phyloP scores from a whole-genome alignment of 2,888 invertebrate genomes.

The Neuroscelio doddi region DNA sequence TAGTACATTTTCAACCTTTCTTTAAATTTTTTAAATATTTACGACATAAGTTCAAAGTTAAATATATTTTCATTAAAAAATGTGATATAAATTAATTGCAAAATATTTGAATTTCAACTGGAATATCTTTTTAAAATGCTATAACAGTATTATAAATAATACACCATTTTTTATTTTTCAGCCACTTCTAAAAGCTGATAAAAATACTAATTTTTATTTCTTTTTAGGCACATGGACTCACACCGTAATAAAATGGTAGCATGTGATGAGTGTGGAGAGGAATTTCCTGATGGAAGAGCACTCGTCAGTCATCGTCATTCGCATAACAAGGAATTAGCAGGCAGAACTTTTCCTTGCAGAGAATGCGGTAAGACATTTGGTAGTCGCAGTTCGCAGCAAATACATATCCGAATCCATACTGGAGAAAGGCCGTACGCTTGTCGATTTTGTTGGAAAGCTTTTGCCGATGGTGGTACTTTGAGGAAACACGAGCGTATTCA shows the following conservation, averaged over 20 bases:
- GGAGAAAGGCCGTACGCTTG: constrained; percentile 89
- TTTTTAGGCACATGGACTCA: constrained; percentile 79
- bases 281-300: constrained; percentile 81
- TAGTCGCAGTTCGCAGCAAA: constrained; percentile 88
- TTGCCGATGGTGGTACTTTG: constrained; percentile 89
- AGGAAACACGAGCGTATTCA: constrained; percentile 90
- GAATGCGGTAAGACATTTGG: constrained; percentile 92
- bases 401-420: constrained; percentile 89
- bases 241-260: constrained; percentile 81
- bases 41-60: too few species aligned
- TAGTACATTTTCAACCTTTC: too few species aligned
- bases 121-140: too few species aligned
- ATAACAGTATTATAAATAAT: background rate
- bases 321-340: constrained; percentile 74
- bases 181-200: too few species aligned
- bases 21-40: too few species aligned
- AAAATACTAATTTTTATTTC: too few species aligned
- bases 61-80: too few species aligned
- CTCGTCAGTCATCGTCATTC: constrained; percentile 82
- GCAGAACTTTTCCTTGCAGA: constrained; percentile 84
- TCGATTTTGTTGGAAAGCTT: constrained; percentile 90
- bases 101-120: too few species aligned
- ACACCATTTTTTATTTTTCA: constrained; percentile 19
- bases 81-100: too few species aligned
- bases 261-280: constrained; percentile 81